Base-by-base conservation (phyloP, 2,888 invertebrate species). In the Leucania comma region DNA sequence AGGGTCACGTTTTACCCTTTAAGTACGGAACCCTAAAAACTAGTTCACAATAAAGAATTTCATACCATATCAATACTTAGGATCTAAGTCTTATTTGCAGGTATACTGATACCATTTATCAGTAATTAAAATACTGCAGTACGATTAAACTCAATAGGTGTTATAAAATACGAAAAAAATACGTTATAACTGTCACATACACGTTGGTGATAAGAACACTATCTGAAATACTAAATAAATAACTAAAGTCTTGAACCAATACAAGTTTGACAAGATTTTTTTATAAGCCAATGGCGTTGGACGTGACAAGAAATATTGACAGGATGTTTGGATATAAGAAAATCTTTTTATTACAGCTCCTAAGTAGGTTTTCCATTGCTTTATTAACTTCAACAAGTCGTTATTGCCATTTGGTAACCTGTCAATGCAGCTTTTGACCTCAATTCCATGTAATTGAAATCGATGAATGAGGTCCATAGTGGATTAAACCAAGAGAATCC, bases 111-210 rank as follows among this genome's bases (percentile, higher is more conserved):
- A 82, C 24, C n/a, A 62, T 60, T 69, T 70, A 78, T 78, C 61
- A 73, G 24, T 64, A 42, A 64, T 72, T 64, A 79, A 72, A 79
- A 74, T 80, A 79, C 64, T 80, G 78, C 78, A 83, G 80, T 73
- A 61, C 64, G 66, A 82, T 78, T 82, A 78, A 48, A 80, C 38
- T 71, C 75, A 79, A 79, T 80, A 82, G 80, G 83, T 79, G 65
- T 65, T 63, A 57, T 82, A 64, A 65, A 68, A 24, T 5, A 42
- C 24, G 26, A 61, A 26, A 60, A n/a, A 79, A 83, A 64, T 60
- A 80, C 53, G 46, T n/a, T 53, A 24, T 77, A 48, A 38, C 38
- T 62, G 61, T 48, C 62, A n/a, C 22, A 58, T 26, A 54, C 2
- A 38, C 38, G 51, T 35, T 48, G 20, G 17, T 61, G 79, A 82